Conservation (phyloP, 2,113 vertebrate genomes). For the Oncorhynchus mykiss region DNA sequence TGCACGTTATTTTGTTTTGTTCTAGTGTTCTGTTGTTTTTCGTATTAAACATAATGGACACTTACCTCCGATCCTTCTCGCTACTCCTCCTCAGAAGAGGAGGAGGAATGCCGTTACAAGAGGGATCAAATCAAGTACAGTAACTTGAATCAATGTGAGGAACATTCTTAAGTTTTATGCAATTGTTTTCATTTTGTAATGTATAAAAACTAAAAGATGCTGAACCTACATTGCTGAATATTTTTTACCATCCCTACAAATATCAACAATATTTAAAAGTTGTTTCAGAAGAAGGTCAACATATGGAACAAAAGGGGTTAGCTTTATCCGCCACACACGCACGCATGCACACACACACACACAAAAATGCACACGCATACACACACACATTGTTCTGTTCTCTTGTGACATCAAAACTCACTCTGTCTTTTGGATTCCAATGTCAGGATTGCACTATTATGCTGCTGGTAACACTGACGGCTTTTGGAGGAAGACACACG, state of each 20-base stretch:
- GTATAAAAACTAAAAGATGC: too few species aligned
- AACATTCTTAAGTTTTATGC: too few species aligned
- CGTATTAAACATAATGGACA: too few species aligned
- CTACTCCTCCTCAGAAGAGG: too few species aligned
- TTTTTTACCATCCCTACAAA: background rate
- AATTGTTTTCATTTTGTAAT: background rate
- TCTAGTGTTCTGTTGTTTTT: too few species aligned
- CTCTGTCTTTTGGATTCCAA: slow-evolving; percentile 80
- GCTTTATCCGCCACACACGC: slow-evolving; percentile 13
- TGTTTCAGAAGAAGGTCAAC: slow-evolving; percentile 14
- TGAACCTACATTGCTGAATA: background rate
- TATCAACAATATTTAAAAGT: slow-evolving; percentile 10
- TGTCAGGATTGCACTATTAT: slow-evolving; percentile 73
- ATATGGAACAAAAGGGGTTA: slow-evolving; percentile 3
- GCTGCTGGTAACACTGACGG: slow-evolving; percentile 83
- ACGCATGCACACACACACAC: slow-evolving; percentile 3
- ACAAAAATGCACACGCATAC: background rate
- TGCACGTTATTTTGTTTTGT: too few species aligned
- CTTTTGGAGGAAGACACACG: slow-evolving; percentile 77
- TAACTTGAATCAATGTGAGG: too few species aligned
- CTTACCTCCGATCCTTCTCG: too few species aligned
- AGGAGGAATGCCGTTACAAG: too few species aligned
- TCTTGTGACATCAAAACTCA: slow-evolving; percentile 75
- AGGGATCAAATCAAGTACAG: too few species aligned
- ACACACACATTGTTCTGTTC: slow-evolving; percentile 39